Evolutionary conservation across 2,113 vertebrate genomes (phyloP).

Genomic region (Thalassoma bifasciatum): DNA sequence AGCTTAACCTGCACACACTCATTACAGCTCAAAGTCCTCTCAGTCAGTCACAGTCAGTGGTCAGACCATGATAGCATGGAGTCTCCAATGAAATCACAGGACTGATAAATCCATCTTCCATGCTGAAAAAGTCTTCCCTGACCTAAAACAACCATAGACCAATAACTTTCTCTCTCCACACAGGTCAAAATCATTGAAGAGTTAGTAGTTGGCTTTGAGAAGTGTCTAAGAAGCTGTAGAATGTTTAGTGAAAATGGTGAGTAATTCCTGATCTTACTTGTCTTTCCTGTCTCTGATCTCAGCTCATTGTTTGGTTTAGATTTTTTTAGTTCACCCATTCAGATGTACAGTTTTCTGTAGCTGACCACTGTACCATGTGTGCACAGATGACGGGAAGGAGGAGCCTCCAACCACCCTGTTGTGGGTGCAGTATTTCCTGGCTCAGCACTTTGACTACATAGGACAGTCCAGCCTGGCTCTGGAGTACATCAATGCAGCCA

Average conservation of each 20-base stretch:
- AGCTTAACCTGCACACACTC: too few species aligned
- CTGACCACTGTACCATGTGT: not conserved
- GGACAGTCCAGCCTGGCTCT: constrained; percentile 90
- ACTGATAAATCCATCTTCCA: too few species aligned
- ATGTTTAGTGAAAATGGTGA: constrained; percentile 96
- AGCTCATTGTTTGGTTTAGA: not conserved
- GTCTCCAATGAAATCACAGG: too few species aligned
- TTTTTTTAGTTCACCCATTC: too few species aligned
- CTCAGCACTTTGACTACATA: constrained; percentile 96
- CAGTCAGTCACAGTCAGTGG: too few species aligned
- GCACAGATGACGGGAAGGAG: constrained; percentile 94
- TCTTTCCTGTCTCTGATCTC: not conserved
- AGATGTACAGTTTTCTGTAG: not conserved
- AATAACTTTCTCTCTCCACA: constrained; percentile 45
- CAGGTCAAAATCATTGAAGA: constrained; percentile 97
- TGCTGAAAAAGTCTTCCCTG: too few species aligned
- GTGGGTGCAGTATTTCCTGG: constrained; percentile 99
- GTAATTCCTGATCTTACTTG: constrained; percentile 37
- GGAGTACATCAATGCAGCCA: constrained; percentile 96
- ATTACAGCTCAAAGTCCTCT: too few species aligned
- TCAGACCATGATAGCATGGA: too few species aligned
- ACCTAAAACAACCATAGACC: too few species aligned
- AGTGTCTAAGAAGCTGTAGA: constrained; percentile 90
- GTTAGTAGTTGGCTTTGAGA: constrained; percentile 93
- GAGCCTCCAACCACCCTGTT: constrained; percentile 97